phyloP scores from a whole-genome alignment of 1,140 invertebrate genomes.

The Euura saliciscinereae region DNA sequence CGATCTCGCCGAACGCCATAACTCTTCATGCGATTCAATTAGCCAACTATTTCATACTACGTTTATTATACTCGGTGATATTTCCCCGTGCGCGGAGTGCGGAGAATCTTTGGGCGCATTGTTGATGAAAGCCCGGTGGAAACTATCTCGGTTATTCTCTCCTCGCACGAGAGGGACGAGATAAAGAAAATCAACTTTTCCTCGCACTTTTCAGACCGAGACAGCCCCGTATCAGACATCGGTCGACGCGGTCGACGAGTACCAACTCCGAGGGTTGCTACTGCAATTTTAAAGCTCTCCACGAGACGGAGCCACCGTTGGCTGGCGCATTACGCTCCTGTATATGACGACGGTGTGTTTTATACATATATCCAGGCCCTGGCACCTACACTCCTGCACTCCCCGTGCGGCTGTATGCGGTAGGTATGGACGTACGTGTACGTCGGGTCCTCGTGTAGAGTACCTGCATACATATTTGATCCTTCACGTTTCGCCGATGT shows the following conservation, averaged over 20 bases:
- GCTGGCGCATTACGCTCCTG: conserved; percentile 4
- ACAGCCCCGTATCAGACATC: background rate
- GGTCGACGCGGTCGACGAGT: background rate
- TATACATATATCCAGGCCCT: background rate
- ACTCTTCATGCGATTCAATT: background rate
- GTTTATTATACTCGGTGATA: background rate
- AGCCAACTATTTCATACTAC: background rate
- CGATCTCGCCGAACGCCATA: background rate
- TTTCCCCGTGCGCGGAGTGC: background rate
- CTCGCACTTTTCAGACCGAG: background rate
- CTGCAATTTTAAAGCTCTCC: conserved; percentile 1
- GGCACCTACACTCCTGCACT: too few species aligned
- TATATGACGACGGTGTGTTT: background rate
- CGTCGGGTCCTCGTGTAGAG: too few species aligned
- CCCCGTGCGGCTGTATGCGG: too few species aligned
- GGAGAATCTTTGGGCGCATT: background rate
- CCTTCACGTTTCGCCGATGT: conserved; percentile 2
- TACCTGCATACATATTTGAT: background rate
- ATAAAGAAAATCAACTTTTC: background rate
- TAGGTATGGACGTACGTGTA: too few species aligned
- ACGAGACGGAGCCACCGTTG: conserved; percentile 6
- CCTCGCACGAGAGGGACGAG: too few species aligned
- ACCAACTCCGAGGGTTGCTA: conserved; percentile 2
- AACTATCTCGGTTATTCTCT: background rate
- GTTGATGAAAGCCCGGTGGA: background rate